Conservation (phyloP, 2,113 vertebrate genomes). For the Protobothrops flavoviridis region DNA sequence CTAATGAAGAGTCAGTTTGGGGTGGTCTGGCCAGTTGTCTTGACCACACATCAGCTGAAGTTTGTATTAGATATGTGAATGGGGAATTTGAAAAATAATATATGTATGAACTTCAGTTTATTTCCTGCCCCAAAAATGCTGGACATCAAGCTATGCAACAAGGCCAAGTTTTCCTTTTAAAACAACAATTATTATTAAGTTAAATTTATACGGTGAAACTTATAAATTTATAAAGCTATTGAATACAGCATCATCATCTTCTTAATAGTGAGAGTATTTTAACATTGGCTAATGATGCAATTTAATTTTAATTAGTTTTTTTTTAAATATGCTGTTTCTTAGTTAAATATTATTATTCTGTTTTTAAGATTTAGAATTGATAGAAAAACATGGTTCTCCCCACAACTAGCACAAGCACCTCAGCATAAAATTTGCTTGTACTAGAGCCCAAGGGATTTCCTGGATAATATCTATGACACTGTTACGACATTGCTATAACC, state of each 20-base stretch:
- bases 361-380: background rate
- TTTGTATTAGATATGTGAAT: background rate
- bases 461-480: background rate
- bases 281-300: background rate
- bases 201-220: background rate
- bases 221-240: background rate
- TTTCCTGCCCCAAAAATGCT: background rate
- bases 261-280: background rate
- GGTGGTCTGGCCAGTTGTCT: background rate
- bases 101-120: background rate
- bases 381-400: background rate
- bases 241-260: background rate
- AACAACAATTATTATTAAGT: background rate
- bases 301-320: background rate
- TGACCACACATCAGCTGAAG: background rate
- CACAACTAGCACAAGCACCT: background rate
- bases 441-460: background rate
- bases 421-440: background rate
- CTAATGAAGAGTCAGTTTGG: background rate
- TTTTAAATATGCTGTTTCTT: background rate
- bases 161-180: background rate
- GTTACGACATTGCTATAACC: background rate
- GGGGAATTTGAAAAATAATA: background rate
- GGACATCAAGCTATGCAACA: background rate
- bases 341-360: background rate